Evolutionary conservation across 53 echinoderm and acorn worm species (phyloP).

Genomic region (Holothuria scabra): DNA sequence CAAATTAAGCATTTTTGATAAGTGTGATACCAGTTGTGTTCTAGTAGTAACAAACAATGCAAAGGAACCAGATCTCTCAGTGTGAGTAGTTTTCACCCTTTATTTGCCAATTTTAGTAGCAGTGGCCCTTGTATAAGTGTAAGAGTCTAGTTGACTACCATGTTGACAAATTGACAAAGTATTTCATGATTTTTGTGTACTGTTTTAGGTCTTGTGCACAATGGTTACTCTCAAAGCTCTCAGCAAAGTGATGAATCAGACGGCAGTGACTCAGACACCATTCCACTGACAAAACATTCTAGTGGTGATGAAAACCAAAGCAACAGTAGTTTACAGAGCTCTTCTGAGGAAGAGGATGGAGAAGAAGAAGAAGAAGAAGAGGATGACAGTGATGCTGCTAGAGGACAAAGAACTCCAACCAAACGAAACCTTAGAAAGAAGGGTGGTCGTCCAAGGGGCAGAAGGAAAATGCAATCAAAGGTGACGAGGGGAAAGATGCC

Average conservation of each 20-base stretch:
- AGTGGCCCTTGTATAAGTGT: too few relatives aligned
- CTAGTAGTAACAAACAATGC: too few relatives aligned
- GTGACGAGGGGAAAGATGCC: neutral
- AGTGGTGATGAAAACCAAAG: conserved; percentile 35
- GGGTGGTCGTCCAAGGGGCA: neutral
- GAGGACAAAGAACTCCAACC: conserved; percentile 34
- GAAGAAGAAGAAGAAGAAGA: neutral
- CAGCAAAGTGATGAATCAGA: conserved; percentile 12
- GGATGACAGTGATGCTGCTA: neutral
- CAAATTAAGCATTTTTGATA: too few relatives aligned
- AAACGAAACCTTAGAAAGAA: neutral
- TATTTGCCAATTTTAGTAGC: too few relatives aligned
- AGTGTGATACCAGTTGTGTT: too few relatives aligned
- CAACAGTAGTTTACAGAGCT: conserved; percentile 43
- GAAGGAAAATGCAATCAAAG: neutral
- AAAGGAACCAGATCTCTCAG: too few relatives aligned
- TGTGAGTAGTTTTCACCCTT: too few relatives aligned
- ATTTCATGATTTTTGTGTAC: too few relatives aligned
- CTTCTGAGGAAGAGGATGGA: conserved; percentile 37
- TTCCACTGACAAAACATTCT: conserved; percentile 32
- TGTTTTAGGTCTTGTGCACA: neutral
- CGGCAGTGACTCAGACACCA: conserved; percentile 31
- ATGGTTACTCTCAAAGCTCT: conserved; percentile 31
- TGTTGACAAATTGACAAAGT: too few relatives aligned
- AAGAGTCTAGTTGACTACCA: too few relatives aligned